Evolutionary conservation across 2,888 invertebrate genomes (phyloP), one percentile per base, ranked within the genome.

Genomic region (Hirtodrosophila confusa): DNA sequence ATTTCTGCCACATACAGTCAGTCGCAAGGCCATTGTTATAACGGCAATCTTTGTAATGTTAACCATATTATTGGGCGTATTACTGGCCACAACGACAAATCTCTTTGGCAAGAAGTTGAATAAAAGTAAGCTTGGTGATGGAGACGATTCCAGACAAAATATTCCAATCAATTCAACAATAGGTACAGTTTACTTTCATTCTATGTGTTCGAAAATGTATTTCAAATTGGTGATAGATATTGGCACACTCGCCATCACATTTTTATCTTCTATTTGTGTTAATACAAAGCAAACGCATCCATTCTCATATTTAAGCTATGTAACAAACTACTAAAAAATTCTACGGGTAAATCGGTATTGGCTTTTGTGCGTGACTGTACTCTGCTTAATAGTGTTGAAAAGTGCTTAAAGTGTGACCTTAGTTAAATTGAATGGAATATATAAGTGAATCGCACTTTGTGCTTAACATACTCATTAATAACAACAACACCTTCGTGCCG

Each of bases 161-260:
- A 90, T 90, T 84, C 92, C 92, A 88, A 91, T 92, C 78, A 88
- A 89, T 86, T 91, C 92, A 86, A 90, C 90, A 72, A 92, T 92
- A 91, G 92, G 92, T 92, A 91, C 84, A 86, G 72, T 80, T 69
- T 67, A 62, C 61, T 65, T 78, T 48, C 44, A 61, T 53, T 60
- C 75, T 86, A 72, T 67, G 70, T 69, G 64, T 70, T 55, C 48
- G 36, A 68, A 61, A 63, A 48, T 49, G 50, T 31, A 55, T 68
- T 35, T 55, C 6, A 47, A 43, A 31, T 53, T 76, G 74, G 61
- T 74, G 66, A 39, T 58, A 41, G 51, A 44, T 23, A 56, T 60
- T 56, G 49, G 51, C 48, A 44, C 31, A 31, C 7, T 36, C n/a
- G 27, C 66, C 48, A 10, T 11, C 54, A 41, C 50, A 47, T 36